Evolutionary conservation across 2,797 vertebrate species (phyloP).

Genomic region (Phalloptychus januarius): DNA sequence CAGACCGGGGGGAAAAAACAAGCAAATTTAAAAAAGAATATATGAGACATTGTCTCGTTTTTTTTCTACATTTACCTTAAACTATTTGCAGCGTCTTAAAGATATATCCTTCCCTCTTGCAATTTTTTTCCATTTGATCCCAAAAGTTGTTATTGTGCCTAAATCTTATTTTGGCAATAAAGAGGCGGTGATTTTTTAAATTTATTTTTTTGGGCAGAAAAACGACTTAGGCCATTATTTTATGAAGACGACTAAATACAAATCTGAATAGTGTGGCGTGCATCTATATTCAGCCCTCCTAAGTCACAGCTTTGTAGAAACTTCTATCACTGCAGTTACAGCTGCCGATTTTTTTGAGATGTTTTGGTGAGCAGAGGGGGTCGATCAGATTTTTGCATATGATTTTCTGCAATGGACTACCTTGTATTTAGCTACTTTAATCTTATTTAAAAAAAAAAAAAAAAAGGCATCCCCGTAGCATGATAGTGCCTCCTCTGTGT

Average conservation of each 20-base stretch:
- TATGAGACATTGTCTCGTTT: not conserved
- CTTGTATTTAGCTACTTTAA: not conserved
- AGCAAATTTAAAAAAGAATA: not conserved
- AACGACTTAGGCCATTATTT: too few species aligned
- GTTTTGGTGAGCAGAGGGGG: too few species aligned
- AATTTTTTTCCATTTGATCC: too few species aligned
- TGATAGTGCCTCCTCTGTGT: not conserved
- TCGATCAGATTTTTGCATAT: not conserved
- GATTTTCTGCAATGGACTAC: not conserved
- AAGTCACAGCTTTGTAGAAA: not conserved
- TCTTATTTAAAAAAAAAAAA: too few species aligned
- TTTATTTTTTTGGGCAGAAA: too few species aligned
- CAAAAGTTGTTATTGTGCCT: too few species aligned
- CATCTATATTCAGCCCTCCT: not conserved
- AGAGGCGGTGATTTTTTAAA: too few species aligned
- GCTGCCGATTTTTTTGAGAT: not conserved
- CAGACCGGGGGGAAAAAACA: not conserved
- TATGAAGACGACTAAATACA: not conserved
- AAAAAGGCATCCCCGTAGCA: not conserved
- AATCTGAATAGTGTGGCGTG: not conserved
- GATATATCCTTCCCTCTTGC: not conserved
- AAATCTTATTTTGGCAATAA: too few species aligned
- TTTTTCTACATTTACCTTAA: not conserved
- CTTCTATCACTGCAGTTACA: too few species aligned
- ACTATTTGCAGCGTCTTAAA: not conserved